phyloP scores from a whole-genome alignment of 2,888 invertebrate genomes.

The Cetonia aurata region DNA sequence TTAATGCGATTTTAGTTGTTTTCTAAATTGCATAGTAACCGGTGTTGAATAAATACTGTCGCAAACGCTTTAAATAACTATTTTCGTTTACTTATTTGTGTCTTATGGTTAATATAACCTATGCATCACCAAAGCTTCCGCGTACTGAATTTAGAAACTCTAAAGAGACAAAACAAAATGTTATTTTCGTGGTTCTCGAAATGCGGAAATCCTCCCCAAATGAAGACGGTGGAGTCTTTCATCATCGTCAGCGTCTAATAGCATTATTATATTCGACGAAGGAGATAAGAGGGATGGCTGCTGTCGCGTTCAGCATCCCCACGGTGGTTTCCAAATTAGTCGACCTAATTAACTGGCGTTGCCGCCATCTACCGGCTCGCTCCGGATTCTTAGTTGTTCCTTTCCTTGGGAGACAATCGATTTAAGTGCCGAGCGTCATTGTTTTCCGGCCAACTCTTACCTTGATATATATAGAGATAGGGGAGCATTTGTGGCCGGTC shows the following conservation, averaged over 20 bases:
- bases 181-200: neutral
- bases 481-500: neutral
- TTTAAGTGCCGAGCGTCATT: slow-evolving; percentile 5
- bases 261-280: slow-evolving; percentile 3
- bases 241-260: slow-evolving; percentile 8
- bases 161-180: neutral
- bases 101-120: too few relatives aligned
- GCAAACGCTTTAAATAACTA: too few relatives aligned
- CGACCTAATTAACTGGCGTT: slow-evolving; percentile 23
- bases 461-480: neutral
- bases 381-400: neutral
- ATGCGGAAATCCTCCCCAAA: too few relatives aligned
- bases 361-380: neutral
- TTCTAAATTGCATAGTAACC: too few relatives aligned
- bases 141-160: too few relatives aligned
- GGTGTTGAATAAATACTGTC: too few relatives aligned
- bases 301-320: slow-evolving; percentile 4
- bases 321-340: slow-evolving; percentile 21
- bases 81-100: too few relatives aligned
- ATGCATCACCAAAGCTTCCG: too few relatives aligned
- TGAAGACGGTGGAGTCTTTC: neutral
- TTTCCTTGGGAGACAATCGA: neutral
- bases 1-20: too few relatives aligned
- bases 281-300: slow-evolving; percentile 13
- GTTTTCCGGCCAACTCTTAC: neutral